These are phyloP conservation scores for Brachionus asplanchnoidis DNA, from an alignment of 1,140 invertebrate genomes.

Conservation along the genomic window DNA sequence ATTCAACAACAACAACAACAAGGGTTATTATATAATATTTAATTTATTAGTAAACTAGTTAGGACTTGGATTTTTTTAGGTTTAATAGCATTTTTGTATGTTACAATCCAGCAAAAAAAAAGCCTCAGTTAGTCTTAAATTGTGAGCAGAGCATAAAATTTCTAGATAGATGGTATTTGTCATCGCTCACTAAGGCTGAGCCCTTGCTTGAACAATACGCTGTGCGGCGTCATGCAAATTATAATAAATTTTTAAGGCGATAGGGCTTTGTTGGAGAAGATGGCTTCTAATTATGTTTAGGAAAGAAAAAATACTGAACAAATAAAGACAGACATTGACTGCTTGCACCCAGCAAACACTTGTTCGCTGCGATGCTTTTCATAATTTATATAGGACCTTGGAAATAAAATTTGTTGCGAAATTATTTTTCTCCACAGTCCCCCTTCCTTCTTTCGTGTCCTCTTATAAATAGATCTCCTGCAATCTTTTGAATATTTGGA, in stretches of 20 bases:
- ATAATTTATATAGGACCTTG: slow-evolving; percentile 17
- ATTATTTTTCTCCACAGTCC: neutral
- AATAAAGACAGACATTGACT: neutral
- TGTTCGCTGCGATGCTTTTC: neutral
- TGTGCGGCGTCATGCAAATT: neutral
- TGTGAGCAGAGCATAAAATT: neutral
- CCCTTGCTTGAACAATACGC: neutral
- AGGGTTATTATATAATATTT: slow-evolving; percentile 33
- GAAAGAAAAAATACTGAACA: neutral
- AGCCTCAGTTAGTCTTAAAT: neutral
- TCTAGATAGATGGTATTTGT: neutral
- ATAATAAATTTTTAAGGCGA: neutral
- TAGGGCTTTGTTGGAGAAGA: neutral
- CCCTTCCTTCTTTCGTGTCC: neutral
- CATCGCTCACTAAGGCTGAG: neutral
- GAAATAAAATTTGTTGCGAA: neutral
- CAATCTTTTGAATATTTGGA: neutral
- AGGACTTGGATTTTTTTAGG: slow-evolving; percentile 29
- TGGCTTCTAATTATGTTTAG: neutral
- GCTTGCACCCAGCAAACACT: neutral
- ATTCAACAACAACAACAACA: slow-evolving; percentile 7
- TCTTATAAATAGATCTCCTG: neutral
- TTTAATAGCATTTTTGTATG: slow-evolving; percentile 37
- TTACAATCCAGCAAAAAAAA: slow-evolving; percentile 7
- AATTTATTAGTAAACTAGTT: slow-evolving; percentile 34